Base-by-base conservation (phyloP, 2,888 invertebrate genomes). In the Agrilus cyanescens region DNA sequence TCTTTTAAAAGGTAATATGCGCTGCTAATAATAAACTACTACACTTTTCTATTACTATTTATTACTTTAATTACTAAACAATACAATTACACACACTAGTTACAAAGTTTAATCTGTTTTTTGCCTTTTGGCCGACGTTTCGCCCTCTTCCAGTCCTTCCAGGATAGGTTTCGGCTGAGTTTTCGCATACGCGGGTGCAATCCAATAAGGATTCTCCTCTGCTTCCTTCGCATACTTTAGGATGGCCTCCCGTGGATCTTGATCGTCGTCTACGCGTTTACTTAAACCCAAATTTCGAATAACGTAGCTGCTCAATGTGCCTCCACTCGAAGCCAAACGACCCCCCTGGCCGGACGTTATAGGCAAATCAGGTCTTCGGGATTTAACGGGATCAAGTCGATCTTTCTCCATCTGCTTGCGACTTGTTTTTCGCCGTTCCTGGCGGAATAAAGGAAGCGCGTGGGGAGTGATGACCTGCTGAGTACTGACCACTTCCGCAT, bases 401-500 rank as follows among this genome's bases (percentile, higher is more conserved):
- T 91, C 90, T 54, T 91, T 93, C 58, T 94, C 93, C 76, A 90
- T 81, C 57, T 85, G 85, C 58, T 93, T 93, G 51, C 87, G 80
- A 29, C 86, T 85, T 0, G 90, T 89, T 50, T 90, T 80, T 0
- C 93, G 79, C 52, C 90, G 79, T 49, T 93, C 93, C 61, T 93
- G 89, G 29, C 94, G 76, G 68, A 97, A 98, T 66, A 98, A 71
- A 0, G 97, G 97, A 44, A 98, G 67, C 0, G 97, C 91, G 61
- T 96, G 91, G 0, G 95, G 97, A 0, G 97, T 95, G 8, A 98
- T 91, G 33, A 97, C 90, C 60, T 95, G 90, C 52, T 91, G 87
- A 0, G 86, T 82, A 39, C 89, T 84, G 40, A 94, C 79, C 43
- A 93, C 82, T 65, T 95, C 94, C 1, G 85, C 78, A 4, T 86